Percentiles rank a stretch among this genome's conserved stretches.
Conservation (phyloP, 2,888 invertebrate species). For the Aspidiotus rigidus region DNA sequence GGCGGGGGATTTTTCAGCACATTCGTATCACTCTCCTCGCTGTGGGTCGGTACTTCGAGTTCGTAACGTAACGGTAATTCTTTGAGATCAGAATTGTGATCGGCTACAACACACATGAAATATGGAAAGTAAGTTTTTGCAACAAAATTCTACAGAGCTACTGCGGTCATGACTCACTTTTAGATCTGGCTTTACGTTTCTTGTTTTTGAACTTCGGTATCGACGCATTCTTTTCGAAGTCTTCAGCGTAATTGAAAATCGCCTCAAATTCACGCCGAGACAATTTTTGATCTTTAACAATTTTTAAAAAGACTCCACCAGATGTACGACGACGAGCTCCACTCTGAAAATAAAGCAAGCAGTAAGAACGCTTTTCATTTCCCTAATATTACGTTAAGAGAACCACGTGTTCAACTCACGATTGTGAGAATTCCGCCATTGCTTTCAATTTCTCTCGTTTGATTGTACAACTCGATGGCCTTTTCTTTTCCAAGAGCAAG, state of each 20-base stretch:
- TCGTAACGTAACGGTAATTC: conserved; percentile 15
- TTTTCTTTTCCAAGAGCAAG: conserved; percentile 16
- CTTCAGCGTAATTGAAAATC: conserved; percentile 15
- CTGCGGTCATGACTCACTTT: neutral
- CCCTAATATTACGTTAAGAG: neutral
- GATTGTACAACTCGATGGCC: conserved; percentile 22
- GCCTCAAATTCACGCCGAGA: conserved; percentile 14
- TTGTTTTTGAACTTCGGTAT: neutral
- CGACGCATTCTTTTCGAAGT: neutral
- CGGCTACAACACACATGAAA: neutral
- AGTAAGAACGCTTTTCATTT: neutral
- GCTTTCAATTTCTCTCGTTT: conserved; percentile 20
- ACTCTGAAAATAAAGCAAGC: conserved; percentile 10
- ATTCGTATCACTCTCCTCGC: conserved; percentile 20
- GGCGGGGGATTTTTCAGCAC: conserved; percentile 26
- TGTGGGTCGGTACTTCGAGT: conserved; percentile 14
- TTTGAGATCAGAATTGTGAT: conserved; percentile 1
- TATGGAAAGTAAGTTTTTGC: too few species aligned
- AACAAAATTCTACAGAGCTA: neutral
- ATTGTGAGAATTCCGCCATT: conserved; percentile 23
- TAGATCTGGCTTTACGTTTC: neutral
- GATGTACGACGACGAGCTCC: conserved; percentile 23
- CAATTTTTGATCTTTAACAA: conserved; percentile 21
- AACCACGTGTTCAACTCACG: neutral
- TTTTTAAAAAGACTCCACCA: conserved; percentile 22